Percentiles rank a stretch among this genome's conserved stretches.
Conservation (phyloP, 2,797 vertebrate genomes). For the Rhynchonycteris naso region DNA sequence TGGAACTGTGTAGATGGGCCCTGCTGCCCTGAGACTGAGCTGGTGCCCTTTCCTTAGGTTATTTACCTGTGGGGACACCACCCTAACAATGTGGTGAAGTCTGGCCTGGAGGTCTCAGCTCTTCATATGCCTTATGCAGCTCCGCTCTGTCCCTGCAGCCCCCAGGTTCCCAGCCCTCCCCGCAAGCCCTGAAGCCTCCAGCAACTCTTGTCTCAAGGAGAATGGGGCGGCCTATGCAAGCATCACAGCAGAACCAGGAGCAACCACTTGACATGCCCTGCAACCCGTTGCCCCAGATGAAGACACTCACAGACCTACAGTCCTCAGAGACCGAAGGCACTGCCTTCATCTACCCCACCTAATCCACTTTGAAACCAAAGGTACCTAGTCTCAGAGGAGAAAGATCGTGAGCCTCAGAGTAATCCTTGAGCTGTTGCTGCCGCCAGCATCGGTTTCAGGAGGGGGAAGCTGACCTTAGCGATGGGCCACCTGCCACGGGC, state of each 20-base stretch:
- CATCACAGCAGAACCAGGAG: constrained; percentile 67
- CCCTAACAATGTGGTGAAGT: constrained; percentile 18
- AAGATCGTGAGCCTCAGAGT: constrained; percentile 38
- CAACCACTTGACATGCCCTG: constrained; percentile 19
- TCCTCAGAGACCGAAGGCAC: constrained; percentile 47
- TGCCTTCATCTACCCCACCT: constrained; percentile 75
- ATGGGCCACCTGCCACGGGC: constrained; percentile 46
- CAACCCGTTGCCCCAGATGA: constrained; percentile 43
- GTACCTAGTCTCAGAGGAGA: constrained; percentile 76
- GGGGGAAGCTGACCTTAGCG: constrained; percentile 31
- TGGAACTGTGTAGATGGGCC: constrained; percentile 3
- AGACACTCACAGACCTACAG: constrained; percentile 22
- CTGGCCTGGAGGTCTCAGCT: constrained; percentile 63
- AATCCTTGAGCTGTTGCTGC: not conserved
- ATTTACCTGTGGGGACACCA: constrained; percentile 1
- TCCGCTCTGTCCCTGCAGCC: constrained; percentile 73
- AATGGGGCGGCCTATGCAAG: constrained; percentile 58
- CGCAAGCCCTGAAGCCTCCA: constrained; percentile 70
- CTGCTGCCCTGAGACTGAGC: not conserved
- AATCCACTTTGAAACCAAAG: constrained; percentile 86
- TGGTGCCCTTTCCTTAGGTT: not conserved
- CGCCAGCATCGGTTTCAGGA: not conserved
- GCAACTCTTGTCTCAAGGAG: constrained; percentile 54
- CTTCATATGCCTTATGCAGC: constrained; percentile 87
- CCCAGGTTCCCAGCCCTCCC: constrained; percentile 49